Evolutionary conservation across 2,888 invertebrate species (phyloP).

Genomic region (Euplagia quadripunctaria): DNA sequence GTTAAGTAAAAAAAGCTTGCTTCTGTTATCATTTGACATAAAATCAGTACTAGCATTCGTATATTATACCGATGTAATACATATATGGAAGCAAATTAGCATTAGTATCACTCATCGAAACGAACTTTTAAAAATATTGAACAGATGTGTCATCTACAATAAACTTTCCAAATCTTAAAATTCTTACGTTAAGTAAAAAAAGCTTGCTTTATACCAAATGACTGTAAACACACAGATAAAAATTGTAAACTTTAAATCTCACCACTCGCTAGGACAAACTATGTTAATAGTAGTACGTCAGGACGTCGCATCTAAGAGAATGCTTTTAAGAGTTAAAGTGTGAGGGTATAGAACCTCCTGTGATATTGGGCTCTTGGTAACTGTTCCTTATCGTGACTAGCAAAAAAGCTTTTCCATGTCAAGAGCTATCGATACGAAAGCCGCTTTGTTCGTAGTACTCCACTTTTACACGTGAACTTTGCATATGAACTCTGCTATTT

Average conservation of each 20-base stretch:
- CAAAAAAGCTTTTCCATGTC: slow-evolving; percentile 85
- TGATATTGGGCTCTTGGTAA: slow-evolving; percentile 64
- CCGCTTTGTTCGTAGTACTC: slow-evolving; percentile 75
- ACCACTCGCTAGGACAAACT: slow-evolving; percentile 38
- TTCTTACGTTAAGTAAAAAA: background rate
- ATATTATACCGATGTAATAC: background rate
- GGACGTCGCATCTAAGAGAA: slow-evolving; percentile 54
- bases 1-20: background rate
- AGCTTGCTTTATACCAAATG: too few species aligned
- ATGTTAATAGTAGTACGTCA: slow-evolving; percentile 43
- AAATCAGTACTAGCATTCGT: too few species aligned
- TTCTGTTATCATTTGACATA: background rate
- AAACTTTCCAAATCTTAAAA: background rate
- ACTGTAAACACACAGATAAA: slow-evolving; percentile 27
- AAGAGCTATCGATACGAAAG: slow-evolving; percentile 79
- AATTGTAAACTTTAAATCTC: slow-evolving; percentile 36
- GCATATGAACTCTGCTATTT: slow-evolving; percentile 41
- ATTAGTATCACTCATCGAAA: too few species aligned
- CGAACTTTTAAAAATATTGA: too few species aligned
- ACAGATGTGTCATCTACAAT: background rate
- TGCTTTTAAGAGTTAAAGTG: slow-evolving; percentile 72
- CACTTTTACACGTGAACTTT: slow-evolving; percentile 50
- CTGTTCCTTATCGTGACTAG: slow-evolving; percentile 77
- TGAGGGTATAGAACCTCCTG: slow-evolving; percentile 63
- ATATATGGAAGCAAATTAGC: background rate